Conservation (phyloP, 1,140 invertebrate species). For the Cotesia vestalis region DNA sequence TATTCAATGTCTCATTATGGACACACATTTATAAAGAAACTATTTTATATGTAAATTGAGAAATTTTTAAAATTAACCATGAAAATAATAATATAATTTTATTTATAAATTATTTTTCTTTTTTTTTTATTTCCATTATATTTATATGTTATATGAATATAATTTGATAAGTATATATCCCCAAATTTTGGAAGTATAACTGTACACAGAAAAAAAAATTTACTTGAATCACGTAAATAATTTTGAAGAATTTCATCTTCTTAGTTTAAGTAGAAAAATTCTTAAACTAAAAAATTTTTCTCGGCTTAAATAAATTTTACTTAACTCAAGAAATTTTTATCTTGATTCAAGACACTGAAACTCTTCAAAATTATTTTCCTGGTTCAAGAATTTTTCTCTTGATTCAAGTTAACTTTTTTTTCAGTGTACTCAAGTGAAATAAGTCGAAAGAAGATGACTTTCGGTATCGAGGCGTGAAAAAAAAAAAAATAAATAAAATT, state of each 20-base stretch:
- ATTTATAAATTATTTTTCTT: not conserved
- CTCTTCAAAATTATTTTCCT: too few relatives aligned
- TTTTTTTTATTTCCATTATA: slow-evolving; percentile 13
- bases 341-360: too few relatives aligned
- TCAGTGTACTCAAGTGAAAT: not conserved
- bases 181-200: not conserved
- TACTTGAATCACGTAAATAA: too few relatives aligned
- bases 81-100: not conserved
- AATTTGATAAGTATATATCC: slow-evolving; percentile 10
- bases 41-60: slow-evolving; percentile 1
- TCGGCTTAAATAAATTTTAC: too few relatives aligned
- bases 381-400: too few relatives aligned
- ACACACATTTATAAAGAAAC: not conserved
- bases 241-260: too few relatives aligned
- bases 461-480: slow-evolving; percentile 2
- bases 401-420: too few relatives aligned
- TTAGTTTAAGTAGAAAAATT: too few relatives aligned
- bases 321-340: too few relatives aligned
- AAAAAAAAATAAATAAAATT: not conserved
- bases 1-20: not conserved
- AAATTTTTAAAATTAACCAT: not conserved
- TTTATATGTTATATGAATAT: not conserved
- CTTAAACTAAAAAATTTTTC: too few relatives aligned
- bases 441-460: not conserved
- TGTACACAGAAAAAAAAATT: not conserved